Conservation (phyloP, 1,140 invertebrate genomes). For the Dreissena polymorpha region DNA sequence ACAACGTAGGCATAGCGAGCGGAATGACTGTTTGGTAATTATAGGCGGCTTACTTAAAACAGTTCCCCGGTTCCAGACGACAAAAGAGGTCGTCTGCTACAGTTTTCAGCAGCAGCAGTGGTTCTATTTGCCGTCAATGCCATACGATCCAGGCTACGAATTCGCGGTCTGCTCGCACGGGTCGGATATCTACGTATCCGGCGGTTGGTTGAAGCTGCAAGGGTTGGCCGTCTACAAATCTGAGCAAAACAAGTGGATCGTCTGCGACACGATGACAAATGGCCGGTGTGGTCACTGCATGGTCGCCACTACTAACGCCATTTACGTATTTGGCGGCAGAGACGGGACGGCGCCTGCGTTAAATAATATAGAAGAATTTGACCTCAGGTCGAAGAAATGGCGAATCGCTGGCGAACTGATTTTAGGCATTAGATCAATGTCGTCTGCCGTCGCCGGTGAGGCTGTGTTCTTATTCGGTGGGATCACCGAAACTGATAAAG, state of each 20-base stretch:
- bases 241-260: conserved; percentile 69
- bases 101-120: conserved; percentile 70
- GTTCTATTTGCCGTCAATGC: conserved; percentile 71
- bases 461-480: conserved; percentile 71
- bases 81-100: conserved; percentile 71
- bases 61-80: conserved; percentile 66
- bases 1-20: conserved; percentile 59
- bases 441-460: conserved; percentile 67
- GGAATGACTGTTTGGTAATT: conserved; percentile 65
- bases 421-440: conserved; percentile 66
- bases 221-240: conserved; percentile 68
- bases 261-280: conserved; percentile 62
- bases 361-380: conserved; percentile 68
- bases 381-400: conserved; percentile 68
- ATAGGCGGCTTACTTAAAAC: conserved; percentile 66
- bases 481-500: conserved; percentile 67
- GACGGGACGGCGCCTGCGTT: conserved; percentile 64
- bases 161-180: conserved; percentile 68
- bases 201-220: conserved; percentile 69
- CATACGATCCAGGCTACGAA: conserved; percentile 72
- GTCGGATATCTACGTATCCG: conserved; percentile 68
- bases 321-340: conserved; percentile 63
- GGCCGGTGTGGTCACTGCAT: conserved; percentile 65
- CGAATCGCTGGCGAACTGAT: conserved; percentile 64
- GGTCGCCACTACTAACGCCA: conserved; percentile 58